Evolutionary conservation across 2,888 invertebrate species (phyloP).

Genomic region (Ormyrus pomaceus): DNA sequence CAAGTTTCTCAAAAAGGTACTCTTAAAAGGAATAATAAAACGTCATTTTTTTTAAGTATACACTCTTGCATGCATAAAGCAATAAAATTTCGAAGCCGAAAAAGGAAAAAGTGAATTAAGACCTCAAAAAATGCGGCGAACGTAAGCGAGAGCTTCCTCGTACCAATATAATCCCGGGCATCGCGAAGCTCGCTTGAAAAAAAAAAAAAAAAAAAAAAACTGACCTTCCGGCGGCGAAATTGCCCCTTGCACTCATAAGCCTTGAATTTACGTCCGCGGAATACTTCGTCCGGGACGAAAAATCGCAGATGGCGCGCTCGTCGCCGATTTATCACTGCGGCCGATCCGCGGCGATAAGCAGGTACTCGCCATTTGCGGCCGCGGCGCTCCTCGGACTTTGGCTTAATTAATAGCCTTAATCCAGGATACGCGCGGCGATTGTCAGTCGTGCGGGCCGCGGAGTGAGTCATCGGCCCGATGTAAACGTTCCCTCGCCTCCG

Average conservation of each 20-base stretch:
- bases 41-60: no score
- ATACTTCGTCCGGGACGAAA: neutral
- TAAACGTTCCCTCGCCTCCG: neutral
- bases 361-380: no score
- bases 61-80: no score
- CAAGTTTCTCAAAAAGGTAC: no score
- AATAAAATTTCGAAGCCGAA: no score
- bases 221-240: neutral
- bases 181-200: no score
- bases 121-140: no score
- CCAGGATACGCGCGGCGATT: slow-evolving; percentile 11
- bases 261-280: neutral
- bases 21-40: no score
- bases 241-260: neutral
- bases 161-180: no score
- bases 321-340: slow-evolving; percentile 5
- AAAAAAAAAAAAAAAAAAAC: neutral
- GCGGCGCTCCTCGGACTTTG: neutral
- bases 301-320: no score
- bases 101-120: no score
- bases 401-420: slow-evolving; percentile 30
- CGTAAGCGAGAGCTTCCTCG: no score
- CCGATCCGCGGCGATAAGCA: slow-evolving; percentile 12
- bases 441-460: neutral
- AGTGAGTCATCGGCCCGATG: slow-evolving; percentile 27